Base-by-base conservation (phyloP, 1,140 invertebrate species). In the Batillaria attramentaria region DNA sequence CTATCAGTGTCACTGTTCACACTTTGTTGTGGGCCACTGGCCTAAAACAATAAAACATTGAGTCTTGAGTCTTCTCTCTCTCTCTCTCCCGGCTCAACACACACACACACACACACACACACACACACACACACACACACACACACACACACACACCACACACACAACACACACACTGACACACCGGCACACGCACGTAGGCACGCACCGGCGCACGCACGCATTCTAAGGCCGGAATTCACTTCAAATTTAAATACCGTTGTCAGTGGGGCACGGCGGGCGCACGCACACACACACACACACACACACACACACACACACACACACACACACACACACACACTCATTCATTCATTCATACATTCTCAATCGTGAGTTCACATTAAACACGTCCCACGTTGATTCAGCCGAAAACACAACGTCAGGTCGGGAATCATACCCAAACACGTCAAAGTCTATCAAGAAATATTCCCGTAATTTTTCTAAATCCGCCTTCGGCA, bases 401-500 rank as follows among this genome's bases (percentile, higher is more conserved):
- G n/a, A 37, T 10, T 37, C 20, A 4, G 46, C 72, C 28, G n/a
- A 16, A 37, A 74, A 78, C 33, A 81, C 54, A 42, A 20, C 65
- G 42, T 20, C 72, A 33, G 84, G 84, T 43, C 41, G 20, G 31
- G 79, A 37, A 10, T 80, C 69, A 39, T 84, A 84, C n/a, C 77
- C 73, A 69, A 84, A 84, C 3, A 83, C 5, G n/a, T 78, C 60
- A 62, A 84, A 83, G 60, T 84, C 84, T 35, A 72, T 13, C 2
- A 18, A 41, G 31, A 80, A 84, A 13, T 81, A 77, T 18, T 72
- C 54, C 20, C 76, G 37, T 2, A 84, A 50, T 62, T 57, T 70
- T 60, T 78, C 69, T 28, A 81, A 37, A 31, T 84, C 54, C 18
- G 35, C 20, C 18, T 4, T 28, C 20, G 69, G 10, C 2, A 83